Percentiles rank a stretch among this genome's conserved stretches.
Evolutionary conservation across 1,140 invertebrate species (phyloP).

Genomic region (Aleiodes sp.): DNA sequence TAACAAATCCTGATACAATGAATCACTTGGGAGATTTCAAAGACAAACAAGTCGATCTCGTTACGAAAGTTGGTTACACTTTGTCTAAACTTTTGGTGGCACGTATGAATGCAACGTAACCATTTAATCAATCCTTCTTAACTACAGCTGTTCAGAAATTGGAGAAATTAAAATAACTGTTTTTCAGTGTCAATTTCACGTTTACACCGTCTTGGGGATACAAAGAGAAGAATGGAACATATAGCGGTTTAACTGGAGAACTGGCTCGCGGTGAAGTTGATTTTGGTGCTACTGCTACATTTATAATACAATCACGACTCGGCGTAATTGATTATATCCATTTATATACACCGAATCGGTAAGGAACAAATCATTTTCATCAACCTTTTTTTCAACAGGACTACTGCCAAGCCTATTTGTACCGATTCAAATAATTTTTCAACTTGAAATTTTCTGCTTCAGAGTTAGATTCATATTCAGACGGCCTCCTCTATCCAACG

Average conservation of each 20-base stretch:
- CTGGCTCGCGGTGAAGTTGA: slow-evolving; percentile 69
- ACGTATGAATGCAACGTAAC: slow-evolving; percentile 68
- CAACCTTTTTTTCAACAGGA: too few species aligned
- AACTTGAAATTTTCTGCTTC: background rate
- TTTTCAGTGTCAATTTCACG: slow-evolving; percentile 58
- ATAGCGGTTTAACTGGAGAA: slow-evolving; percentile 74
- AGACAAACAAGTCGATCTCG: slow-evolving; percentile 70
- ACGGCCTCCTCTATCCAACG: slow-evolving; percentile 73
- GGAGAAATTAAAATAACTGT: background rate
- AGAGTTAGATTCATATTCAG: slow-evolving; percentile 73
- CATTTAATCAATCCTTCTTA: too few species aligned
- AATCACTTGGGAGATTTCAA: slow-evolving; percentile 70
- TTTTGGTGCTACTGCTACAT: slow-evolving; percentile 72
- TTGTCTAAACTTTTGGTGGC: slow-evolving; percentile 67
- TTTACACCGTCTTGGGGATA: slow-evolving; percentile 70
- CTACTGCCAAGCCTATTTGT: too few species aligned
- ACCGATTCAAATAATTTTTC: too few species aligned
- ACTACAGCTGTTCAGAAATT: too few species aligned
- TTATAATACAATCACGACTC: slow-evolving; percentile 69
- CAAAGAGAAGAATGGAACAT: slow-evolving; percentile 57
- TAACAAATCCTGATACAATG: slow-evolving; percentile 69
- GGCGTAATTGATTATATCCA: slow-evolving; percentile 71
- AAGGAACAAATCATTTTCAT: background rate
- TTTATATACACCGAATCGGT: slow-evolving; percentile 68
- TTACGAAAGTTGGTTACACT: slow-evolving; percentile 72